Conservation (phyloP, 2,797 vertebrate species). For the Buceros bicornis region DNA sequence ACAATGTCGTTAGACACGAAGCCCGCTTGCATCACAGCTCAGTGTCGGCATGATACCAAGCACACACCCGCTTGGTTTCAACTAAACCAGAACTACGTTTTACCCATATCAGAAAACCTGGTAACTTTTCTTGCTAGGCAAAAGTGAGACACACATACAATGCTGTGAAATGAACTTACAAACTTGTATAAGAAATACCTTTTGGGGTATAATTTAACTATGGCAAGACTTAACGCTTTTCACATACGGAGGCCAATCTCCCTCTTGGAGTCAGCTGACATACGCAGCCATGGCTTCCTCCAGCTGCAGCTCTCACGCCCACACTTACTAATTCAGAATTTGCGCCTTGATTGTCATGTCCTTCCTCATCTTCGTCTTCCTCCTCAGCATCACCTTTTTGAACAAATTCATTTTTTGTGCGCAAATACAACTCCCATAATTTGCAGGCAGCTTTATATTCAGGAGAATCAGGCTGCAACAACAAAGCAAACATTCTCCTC, state of each 20-base stretch:
- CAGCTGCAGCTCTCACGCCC: background rate
- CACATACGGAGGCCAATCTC: background rate
- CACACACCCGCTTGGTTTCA: background rate
- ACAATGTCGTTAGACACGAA: background rate
- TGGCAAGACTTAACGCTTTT: background rate
- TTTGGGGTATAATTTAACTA: background rate
- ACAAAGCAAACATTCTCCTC: constrained; percentile 8
- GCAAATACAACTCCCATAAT: constrained; percentile 97
- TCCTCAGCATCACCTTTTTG: constrained; percentile 95
- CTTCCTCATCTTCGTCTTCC: constrained; percentile 93
- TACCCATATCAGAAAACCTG: background rate
- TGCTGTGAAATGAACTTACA: background rate
- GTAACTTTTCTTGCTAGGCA: background rate
- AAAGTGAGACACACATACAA: background rate
- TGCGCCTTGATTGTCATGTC: constrained; percentile 87
- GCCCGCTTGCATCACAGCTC: background rate
- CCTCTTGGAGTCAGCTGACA: background rate
- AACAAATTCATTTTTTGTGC: constrained; percentile 97
- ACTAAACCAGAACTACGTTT: background rate
- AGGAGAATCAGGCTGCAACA: constrained; percentile 89
- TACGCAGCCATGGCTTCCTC: background rate
- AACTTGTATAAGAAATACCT: background rate
- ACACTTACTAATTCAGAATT: constrained; percentile 89
- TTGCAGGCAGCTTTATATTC: constrained; percentile 96
- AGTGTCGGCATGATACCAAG: rapidly evolving